Percentiles rank a stretch among this genome's conserved stretches.
Conservation (phyloP, 2,888 invertebrate genomes). For the Aphidius colemani region DNA sequence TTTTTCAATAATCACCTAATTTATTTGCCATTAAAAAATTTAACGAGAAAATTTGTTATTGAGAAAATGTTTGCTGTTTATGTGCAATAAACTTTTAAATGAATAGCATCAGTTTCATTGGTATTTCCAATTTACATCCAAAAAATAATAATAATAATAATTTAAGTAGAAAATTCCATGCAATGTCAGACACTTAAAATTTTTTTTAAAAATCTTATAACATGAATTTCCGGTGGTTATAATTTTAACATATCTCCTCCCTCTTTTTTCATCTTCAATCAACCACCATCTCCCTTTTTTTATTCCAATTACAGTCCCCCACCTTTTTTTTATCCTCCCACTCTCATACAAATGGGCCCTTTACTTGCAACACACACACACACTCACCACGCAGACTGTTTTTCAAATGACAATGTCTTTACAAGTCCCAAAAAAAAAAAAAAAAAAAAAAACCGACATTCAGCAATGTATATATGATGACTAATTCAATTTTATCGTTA, state of each 20-base stretch:
- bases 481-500: neutral
- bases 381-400: slow-evolving; percentile 8
- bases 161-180: slow-evolving; percentile 8
- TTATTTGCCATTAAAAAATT: no score
- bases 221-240: no score
- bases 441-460: neutral
- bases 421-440: neutral
- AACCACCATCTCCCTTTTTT: slow-evolving; percentile 21
- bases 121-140: no score
- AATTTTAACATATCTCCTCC: neutral
- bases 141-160: neutral
- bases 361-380: slow-evolving; percentile 9
- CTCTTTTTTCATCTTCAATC: neutral
- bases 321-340: slow-evolving; percentile 29
- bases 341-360: slow-evolving; percentile 18
- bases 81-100: no score
- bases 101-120: no score
- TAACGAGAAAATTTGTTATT: no score
- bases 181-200: slow-evolving; percentile 9
- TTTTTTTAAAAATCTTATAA: no score
- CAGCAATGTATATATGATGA: neutral
- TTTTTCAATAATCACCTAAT: no score
- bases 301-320: slow-evolving; percentile 17
- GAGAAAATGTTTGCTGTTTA: no score
- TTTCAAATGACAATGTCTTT: neutral